A percentile compares a stretch with the other conserved stretches of the same genome.
phyloP scores from a whole-genome alignment of 1,140 invertebrate species.

The Aleiodes sp. region DNA sequence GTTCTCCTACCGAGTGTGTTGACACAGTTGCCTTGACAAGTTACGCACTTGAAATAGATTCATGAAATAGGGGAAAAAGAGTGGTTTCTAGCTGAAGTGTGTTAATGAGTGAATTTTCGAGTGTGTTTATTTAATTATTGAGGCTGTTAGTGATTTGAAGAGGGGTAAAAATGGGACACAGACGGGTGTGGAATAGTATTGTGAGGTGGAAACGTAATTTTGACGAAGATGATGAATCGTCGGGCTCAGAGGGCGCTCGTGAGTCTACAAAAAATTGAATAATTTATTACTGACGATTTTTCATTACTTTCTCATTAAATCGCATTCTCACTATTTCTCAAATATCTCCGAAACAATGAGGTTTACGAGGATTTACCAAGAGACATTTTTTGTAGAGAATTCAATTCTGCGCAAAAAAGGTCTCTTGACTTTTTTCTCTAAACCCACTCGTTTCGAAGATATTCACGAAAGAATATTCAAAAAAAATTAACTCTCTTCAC shows the following conservation, averaged over 20 bases:
- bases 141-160: neutral
- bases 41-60: neutral
- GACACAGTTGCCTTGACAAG: constrained; percentile 4
- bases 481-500: too few species aligned
- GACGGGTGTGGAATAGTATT: constrained; percentile 63
- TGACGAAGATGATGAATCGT: constrained; percentile 42
- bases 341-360: too few species aligned
- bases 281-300: neutral
- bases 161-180: constrained; percentile 55
- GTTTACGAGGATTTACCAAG: too few species aligned
- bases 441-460: too few species aligned
- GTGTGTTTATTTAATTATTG: constrained; percentile 11
- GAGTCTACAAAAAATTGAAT: constrained; percentile 39
- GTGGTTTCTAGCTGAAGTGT: too few species aligned
- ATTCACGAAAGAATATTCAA: too few species aligned
- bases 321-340: too few species aligned
- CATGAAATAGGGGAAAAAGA: too few species aligned
- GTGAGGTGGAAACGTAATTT: constrained; percentile 56
- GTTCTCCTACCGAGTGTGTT: neutral
- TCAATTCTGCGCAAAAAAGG: too few species aligned
- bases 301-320: neutral
- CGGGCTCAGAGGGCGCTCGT: constrained; percentile 44
- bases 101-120: neutral
- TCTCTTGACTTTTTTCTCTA: too few species aligned
- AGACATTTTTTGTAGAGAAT: too few species aligned